Evolutionary conservation across 1,140 invertebrate species (phyloP).

Genomic region (Adelges cooleyi): DNA sequence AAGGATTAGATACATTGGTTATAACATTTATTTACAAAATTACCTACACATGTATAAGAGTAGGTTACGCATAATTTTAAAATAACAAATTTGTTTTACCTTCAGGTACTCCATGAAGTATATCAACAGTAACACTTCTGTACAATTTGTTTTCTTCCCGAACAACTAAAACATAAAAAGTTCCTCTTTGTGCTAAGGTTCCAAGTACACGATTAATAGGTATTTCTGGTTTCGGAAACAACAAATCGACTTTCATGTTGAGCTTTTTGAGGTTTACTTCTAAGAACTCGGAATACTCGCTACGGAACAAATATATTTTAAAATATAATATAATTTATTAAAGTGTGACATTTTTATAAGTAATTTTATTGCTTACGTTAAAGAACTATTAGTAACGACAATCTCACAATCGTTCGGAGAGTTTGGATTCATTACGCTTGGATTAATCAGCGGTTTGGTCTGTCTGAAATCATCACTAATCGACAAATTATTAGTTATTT

Average conservation of each 20-base stretch:
- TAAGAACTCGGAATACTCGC: slow-evolving; percentile 79
- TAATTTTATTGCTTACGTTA: slow-evolving; percentile 52
- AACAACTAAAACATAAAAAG: slow-evolving; percentile 77
- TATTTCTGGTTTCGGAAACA: slow-evolving; percentile 82
- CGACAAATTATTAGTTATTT: too few relatives aligned
- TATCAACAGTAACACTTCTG: slow-evolving; percentile 77
- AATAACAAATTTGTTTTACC: too few relatives aligned
- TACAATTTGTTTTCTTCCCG: slow-evolving; percentile 73
- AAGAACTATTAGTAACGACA: slow-evolving; percentile 63
- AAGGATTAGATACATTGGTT: too few relatives aligned
- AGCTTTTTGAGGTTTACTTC: slow-evolving; percentile 68
- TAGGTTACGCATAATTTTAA: not conserved
- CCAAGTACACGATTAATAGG: slow-evolving; percentile 71
- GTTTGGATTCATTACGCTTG: slow-evolving; percentile 41
- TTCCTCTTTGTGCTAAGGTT: slow-evolving; percentile 71
- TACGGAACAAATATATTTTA: slow-evolving; percentile 36
- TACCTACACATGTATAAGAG: not conserved
- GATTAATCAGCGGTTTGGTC: slow-evolving; percentile 37
- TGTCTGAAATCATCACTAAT: slow-evolving; percentile 18
- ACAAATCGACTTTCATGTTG: slow-evolving; percentile 68
- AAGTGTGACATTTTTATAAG: too few relatives aligned
- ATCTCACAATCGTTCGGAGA: slow-evolving; percentile 71
- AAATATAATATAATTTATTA: too few relatives aligned
- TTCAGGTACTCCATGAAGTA: slow-evolving; percentile 80
- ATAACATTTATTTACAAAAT: too few relatives aligned